A percentile compares a stretch with the other conserved stretches of the same genome.
Conservation (phyloP, 2,113 vertebrate species). For the Amphiprion percula region DNA sequence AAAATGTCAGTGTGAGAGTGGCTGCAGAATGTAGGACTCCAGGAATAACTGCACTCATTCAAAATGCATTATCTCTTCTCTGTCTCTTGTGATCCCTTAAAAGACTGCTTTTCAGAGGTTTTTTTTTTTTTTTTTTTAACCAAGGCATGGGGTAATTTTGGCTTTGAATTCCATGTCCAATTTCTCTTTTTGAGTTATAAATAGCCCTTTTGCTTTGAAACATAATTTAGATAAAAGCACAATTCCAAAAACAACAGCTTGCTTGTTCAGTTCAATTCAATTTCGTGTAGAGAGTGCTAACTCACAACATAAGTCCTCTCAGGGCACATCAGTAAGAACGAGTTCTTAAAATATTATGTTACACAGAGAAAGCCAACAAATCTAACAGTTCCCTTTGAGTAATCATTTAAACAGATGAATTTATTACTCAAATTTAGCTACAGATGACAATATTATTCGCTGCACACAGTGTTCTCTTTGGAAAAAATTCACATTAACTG, state of each 20-base stretch:
- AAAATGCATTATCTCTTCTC: constrained; percentile 47
- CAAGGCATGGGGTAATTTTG: constrained; percentile 17
- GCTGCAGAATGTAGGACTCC: constrained; percentile 45
- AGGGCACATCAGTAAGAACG: too few relatives aligned
- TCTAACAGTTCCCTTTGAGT: too few relatives aligned
- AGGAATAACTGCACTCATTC: constrained; percentile 68
- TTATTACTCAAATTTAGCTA: not conserved
- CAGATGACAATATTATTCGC: not conserved
- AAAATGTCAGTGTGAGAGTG: constrained; percentile 22
- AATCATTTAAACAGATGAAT: constrained; percentile 6
- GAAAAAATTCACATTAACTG: not conserved
- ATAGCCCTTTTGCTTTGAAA: not conserved
- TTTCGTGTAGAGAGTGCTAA: too few relatives aligned
- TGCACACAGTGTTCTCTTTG: too few relatives aligned
- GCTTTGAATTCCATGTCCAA: constrained; percentile 4
- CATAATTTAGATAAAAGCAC: not conserved
- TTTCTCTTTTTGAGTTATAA: not conserved
- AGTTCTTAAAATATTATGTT: too few relatives aligned
- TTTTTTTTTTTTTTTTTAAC: not conserved
- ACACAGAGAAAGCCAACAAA: too few relatives aligned
- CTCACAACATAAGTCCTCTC: too few relatives aligned
- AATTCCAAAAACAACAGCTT: not conserved
- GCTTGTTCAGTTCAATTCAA: not conserved
- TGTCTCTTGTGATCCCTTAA: constrained; percentile 37
- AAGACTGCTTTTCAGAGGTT: constrained; percentile 9